Conservation (phyloP, 37 sponge, comb jelly and placozoan species). For the Halichondria panicea region DNA sequence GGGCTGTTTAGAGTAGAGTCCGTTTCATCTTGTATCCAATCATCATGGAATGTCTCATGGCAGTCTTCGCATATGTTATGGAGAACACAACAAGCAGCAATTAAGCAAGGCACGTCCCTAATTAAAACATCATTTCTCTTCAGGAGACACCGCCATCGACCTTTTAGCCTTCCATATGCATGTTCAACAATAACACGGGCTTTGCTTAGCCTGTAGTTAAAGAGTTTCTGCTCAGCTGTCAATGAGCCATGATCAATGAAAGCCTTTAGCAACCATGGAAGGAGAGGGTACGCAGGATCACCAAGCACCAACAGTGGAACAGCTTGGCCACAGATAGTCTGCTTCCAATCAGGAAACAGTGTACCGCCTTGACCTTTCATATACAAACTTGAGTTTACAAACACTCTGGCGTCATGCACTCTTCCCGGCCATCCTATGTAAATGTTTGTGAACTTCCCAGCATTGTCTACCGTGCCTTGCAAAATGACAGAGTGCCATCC, state of each 20-base stretch:
- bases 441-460: constrained; percentile 21
- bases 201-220: constrained; percentile 20
- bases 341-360: constrained; percentile 11
- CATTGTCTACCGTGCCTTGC: constrained; percentile 12
- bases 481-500: constrained; percentile 18
- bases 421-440: constrained; percentile 33
- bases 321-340: constrained; percentile 5
- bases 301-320: constrained; percentile 26
- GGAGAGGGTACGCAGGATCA: constrained; percentile 35
- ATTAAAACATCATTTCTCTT: neutral
- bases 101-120: constrained; percentile 16
- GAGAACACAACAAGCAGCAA: constrained; percentile 30
- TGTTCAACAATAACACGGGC: constrained; percentile 21
- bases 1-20: no score
- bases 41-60: no score
- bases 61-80: constrained; percentile 33
- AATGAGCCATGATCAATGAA: constrained; percentile 4
- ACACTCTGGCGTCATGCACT: constrained; percentile 46
- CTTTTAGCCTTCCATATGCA: constrained; percentile 44
- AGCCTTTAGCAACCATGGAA: constrained; percentile 49
- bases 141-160: constrained; percentile 43
- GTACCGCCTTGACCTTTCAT: neutral
- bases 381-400: constrained; percentile 19
- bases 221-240: constrained; percentile 14
- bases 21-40: no score